These are phyloP conservation scores for Apamea crenata DNA, from an alignment of 2,888 invertebrate genomes.

Conservation along the genomic window DNA sequence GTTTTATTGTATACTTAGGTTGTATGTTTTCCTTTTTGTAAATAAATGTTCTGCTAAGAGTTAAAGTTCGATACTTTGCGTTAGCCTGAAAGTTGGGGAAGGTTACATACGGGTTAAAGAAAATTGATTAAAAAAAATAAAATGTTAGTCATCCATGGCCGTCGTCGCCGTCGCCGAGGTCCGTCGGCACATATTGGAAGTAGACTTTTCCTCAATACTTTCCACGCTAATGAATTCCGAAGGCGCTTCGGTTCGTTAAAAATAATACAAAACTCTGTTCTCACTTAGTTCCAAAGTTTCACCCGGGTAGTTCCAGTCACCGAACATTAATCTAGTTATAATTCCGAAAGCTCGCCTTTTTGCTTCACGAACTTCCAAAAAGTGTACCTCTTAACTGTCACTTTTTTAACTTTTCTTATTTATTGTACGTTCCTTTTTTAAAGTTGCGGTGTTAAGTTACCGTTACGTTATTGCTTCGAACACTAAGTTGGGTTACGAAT, in stretches of 20 bases:
- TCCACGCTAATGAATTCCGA: constrained; percentile 87
- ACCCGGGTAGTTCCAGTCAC: constrained; percentile 85
- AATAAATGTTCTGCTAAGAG: constrained; percentile 45
- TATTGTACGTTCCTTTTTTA: constrained; percentile 72
- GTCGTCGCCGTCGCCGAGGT: constrained; percentile 46
- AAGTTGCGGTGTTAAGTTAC: constrained; percentile 70
- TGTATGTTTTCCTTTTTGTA: constrained; percentile 42
- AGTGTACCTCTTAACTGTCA: constrained; percentile 77
- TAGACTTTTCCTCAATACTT: constrained; percentile 78
- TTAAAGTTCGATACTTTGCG: constrained; percentile 45
- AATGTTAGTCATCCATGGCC: constrained; percentile 31
- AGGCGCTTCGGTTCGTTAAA: constrained; percentile 85
- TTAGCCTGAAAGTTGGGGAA: constrained; percentile 14
- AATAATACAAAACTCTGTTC: constrained; percentile 86
- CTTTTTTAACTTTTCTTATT: constrained; percentile 74
- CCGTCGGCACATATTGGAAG: constrained; percentile 76
- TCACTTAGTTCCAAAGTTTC: constrained; percentile 82
- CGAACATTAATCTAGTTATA: constrained; percentile 88
- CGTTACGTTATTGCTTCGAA: constrained; percentile 69
- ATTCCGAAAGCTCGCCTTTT: constrained; percentile 77
- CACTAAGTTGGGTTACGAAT: constrained; percentile 62
- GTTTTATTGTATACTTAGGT: constrained; percentile 50
- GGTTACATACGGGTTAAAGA: constrained; percentile 26
- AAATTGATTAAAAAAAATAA: constrained; percentile 43
- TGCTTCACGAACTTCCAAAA: constrained; percentile 75